These are phyloP conservation scores for Phymatocera aterrima DNA, from an alignment of 2,888 invertebrate genomes.

Conservation along the genomic window DNA sequence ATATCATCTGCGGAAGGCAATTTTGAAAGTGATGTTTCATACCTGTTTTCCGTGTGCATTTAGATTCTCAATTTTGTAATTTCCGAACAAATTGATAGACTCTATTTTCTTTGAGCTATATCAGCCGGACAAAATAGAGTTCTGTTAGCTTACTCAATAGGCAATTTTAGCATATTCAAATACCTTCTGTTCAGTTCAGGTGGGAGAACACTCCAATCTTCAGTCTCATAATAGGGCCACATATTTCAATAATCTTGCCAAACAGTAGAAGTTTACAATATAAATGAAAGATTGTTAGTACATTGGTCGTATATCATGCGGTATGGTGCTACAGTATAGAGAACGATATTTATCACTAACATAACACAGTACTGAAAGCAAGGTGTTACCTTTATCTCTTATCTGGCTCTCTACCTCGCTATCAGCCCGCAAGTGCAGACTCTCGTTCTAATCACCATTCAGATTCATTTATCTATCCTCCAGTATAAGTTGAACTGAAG, in stretches of 20 bases:
- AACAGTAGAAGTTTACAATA: conserved; percentile 30
- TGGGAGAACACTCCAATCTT: conserved; percentile 91
- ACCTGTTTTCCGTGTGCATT: background rate
- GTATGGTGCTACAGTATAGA: conserved; percentile 33
- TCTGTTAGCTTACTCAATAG: no score
- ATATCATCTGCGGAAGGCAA: background rate
- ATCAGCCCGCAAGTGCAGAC: conserved; percentile 54
- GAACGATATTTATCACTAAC: conserved; percentile 61
- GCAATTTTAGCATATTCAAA: background rate
- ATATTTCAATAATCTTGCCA: conserved; percentile 64
- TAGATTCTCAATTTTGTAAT: background rate
- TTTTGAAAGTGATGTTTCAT: no score
- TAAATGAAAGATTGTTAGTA: conserved; percentile 50
- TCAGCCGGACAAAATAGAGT: no score
- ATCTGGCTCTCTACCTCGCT: conserved; percentile 64
- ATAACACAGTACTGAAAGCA: conserved; percentile 55
- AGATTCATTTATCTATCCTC: conserved; percentile 39
- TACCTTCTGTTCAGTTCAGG: conserved; percentile 92
- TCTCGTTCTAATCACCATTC: conserved; percentile 32
- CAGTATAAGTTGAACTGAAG: background rate
- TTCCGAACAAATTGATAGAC: background rate
- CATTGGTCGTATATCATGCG: conserved; percentile 56
- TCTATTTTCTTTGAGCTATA: background rate
- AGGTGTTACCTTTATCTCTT: conserved; percentile 71
- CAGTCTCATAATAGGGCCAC: conserved; percentile 82